Base-by-base conservation (phyloP, 37 sponge, comb jelly and placozoan genomes). In the Chondrosia reniformis region DNA sequence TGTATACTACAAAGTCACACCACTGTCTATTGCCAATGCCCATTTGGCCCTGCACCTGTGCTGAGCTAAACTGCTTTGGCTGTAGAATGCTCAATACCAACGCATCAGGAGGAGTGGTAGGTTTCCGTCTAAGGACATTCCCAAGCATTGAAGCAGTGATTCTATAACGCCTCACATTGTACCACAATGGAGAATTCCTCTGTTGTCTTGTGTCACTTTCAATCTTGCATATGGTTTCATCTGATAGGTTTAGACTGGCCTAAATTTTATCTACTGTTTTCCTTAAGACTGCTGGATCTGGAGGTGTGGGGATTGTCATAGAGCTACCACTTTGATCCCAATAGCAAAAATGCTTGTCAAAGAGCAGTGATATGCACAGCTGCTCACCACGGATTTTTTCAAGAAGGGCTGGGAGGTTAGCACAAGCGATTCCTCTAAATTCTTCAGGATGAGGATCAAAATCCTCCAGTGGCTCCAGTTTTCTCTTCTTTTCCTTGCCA, bases 381-480 rank as follows among this genome's bases (percentile, higher is more conserved):
- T n/a, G n/a, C n/a, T n/a, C n/a, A n/a, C n/a, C n/a, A n/a, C n/a
- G n/a, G n/a, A n/a, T n/a, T n/a, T n/a, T n/a, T n/a, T n/a, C n/a
- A n/a, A n/a, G n/a, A n/a, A n/a, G n/a, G n/a, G n/a, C n/a, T n/a
- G n/a, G n/a, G n/a, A n/a, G n/a, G n/a, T n/a, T n/a, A n/a, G n/a
- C n/a, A n/a, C n/a, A n/a, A n/a, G n/a, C n/a, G n/a, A 43, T 52
- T n/a, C 81, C 81, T 54, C 76, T 75, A 38, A 78, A 78, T 54
- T 78, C 46, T 10, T 12, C 54, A 49, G 83, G 88, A 39, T 79
- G 58, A 73, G 88, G 88, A 61, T 87, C 88, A 82, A 78, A 81
- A 34, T 72, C 67, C 46, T 87, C 88, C 33, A 87, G 10, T 7
- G 0, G 46, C 25, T 73, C 38, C 15, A n/a, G n/a, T n/a, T n/a